phyloP scores from a whole-genome alignment of 2,888 invertebrate species.

The Corbicula japonica region DNA sequence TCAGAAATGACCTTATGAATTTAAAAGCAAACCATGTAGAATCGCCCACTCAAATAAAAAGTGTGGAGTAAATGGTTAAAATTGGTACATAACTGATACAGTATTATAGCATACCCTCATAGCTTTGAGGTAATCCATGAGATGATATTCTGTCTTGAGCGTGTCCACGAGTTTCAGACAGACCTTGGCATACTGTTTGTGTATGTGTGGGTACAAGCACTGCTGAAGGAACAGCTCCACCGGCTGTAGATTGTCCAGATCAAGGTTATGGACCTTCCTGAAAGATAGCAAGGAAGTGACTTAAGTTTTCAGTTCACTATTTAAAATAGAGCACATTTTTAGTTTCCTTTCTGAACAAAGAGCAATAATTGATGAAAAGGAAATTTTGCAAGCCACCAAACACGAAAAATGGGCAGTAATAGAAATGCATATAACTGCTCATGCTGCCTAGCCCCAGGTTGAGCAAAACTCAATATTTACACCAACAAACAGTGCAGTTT shows the following conservation, averaged over 20 bases:
- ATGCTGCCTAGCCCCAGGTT: not conserved
- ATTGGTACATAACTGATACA: not conserved
- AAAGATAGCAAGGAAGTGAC: constrained; percentile 8
- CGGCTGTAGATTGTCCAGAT: constrained; percentile 69
- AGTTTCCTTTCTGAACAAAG: no score
- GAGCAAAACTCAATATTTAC: no score
- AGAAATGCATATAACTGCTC: not conserved
- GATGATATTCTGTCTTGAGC: constrained; percentile 80
- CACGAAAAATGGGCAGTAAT: no score
- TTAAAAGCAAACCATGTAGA: no score
- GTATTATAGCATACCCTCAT: constrained; percentile 78
- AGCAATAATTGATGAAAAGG: no score
- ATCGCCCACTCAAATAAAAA: no score
- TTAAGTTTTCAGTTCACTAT: not conserved
- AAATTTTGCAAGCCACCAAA: no score
- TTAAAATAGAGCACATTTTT: not conserved
- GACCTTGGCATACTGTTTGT: constrained; percentile 74
- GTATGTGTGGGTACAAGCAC: constrained; percentile 82
- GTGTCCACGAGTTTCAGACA: constrained; percentile 80
- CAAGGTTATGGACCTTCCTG: constrained; percentile 62
- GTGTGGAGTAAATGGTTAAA: not conserved
- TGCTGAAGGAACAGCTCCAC: constrained; percentile 76
- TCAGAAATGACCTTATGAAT: no score
- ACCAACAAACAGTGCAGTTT: no score
- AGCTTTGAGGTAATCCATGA: constrained; percentile 81